Evolutionary conservation across 2,113 vertebrate species (phyloP).

Genomic region (Strix uralensis): DNA sequence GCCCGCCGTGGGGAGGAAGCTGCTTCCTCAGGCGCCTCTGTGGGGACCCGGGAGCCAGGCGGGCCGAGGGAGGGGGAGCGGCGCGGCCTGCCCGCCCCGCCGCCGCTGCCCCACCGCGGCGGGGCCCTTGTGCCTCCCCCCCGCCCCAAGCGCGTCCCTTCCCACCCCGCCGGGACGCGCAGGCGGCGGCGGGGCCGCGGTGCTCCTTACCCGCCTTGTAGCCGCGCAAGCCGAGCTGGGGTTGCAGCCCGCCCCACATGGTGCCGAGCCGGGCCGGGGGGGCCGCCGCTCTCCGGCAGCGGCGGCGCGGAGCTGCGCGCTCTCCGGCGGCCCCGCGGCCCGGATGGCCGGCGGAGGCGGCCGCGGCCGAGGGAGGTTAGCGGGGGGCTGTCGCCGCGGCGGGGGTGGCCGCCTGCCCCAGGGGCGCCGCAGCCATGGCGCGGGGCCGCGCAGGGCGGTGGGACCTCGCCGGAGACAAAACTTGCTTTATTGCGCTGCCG

Average conservation of each 20-base stretch:
- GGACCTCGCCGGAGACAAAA: not conserved
- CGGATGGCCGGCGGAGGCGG: not conserved
- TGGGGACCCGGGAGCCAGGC: not conserved
- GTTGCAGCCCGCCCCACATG: slow-evolving; percentile 70
- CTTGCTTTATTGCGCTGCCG: not conserved
- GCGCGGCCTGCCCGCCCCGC: not conserved
- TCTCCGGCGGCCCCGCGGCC: not conserved
- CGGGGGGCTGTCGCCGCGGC: not conserved
- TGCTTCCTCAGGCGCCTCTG: not conserved
- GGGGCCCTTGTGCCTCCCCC: not conserved
- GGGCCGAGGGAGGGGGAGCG: not conserved
- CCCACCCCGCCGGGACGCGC: not conserved
- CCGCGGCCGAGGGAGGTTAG: not conserved
- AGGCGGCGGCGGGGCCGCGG: not conserved
- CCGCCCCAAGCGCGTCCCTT: not conserved
- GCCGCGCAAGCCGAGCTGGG: slow-evolving; percentile 49
- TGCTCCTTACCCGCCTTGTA: slow-evolving; percentile 54
- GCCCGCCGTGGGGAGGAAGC: not conserved
- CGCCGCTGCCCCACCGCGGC: not conserved
- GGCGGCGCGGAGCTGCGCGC: not conserved
- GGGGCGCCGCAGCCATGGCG: not conserved
- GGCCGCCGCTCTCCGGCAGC: not conserved
- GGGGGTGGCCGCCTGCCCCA: not conserved
- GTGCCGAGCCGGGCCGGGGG: not conserved
- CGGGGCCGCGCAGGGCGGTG: not conserved